These are phyloP conservation scores for Musca domestica DNA, from an alignment of 1,140 invertebrate species.

Conservation along the genomic window DNA sequence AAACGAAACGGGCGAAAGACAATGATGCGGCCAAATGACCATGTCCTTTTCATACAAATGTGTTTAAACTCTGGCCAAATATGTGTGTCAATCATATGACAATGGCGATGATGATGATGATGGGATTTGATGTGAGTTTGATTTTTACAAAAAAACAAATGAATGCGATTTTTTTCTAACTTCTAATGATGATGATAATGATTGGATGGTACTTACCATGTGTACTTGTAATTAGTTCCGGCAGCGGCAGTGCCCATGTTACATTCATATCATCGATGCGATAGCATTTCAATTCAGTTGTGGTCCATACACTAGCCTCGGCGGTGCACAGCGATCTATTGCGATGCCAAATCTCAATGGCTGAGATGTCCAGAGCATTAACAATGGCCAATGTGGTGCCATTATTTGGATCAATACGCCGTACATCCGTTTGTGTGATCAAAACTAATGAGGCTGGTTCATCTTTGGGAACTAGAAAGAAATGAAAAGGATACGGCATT, in stretches of 20 bases:
- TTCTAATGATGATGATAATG: too few species aligned
- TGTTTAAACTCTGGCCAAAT: neutral
- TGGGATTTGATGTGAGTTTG: too few species aligned
- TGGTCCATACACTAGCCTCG: conserved; percentile 56
- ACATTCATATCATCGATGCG: conserved; percentile 61
- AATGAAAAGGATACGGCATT: neutral
- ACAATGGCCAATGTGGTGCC: conserved; percentile 14
- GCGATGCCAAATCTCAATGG: conserved; percentile 54
- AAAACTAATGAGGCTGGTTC: conserved; percentile 40
- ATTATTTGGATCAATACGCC: conserved; percentile 32
- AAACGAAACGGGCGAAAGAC: neutral
- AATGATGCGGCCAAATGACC: neutral
- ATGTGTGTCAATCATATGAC: too few species aligned
- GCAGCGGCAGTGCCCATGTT: conserved; percentile 59
- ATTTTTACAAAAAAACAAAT: too few species aligned
- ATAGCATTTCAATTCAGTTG: conserved; percentile 58
- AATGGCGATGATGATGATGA: too few species aligned
- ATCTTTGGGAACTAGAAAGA: conserved; percentile 28
- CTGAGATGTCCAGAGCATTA: conserved; percentile 28
- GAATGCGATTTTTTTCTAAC: too few species aligned
- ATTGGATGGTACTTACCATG: conserved; percentile 40
- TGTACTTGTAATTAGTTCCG: conserved; percentile 45
- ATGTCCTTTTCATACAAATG: neutral
- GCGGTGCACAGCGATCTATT: conserved; percentile 70
- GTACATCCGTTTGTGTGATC: conserved; percentile 36